Percentiles rank a stretch among this genome's conserved stretches.
phyloP scores from a whole-genome alignment of 2,888 invertebrate species.

The Acronicta leporina region DNA sequence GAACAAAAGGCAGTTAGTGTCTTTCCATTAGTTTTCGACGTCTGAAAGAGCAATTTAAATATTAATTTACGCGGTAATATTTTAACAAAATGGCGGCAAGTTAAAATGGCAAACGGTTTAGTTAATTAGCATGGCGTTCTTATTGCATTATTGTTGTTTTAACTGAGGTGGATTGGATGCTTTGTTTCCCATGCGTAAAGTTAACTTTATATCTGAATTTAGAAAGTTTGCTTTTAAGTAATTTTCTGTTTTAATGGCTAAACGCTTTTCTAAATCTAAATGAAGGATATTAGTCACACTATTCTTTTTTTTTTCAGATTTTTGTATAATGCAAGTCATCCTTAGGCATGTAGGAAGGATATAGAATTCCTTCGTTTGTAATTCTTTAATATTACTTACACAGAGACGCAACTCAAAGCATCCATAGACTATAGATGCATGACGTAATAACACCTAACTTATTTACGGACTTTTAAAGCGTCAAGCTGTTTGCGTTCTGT shows the following conservation, averaged over 20 bases:
- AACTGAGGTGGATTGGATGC: slow-evolving; percentile 52
- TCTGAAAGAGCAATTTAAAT: slow-evolving; percentile 82
- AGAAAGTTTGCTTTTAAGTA: slow-evolving; percentile 41
- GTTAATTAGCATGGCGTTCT: slow-evolving; percentile 76
- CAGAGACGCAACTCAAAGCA: background rate
- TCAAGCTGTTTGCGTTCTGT: no score
- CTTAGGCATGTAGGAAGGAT: background rate
- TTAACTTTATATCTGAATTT: slow-evolving; percentile 45
- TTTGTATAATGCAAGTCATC: slow-evolving; percentile 15
- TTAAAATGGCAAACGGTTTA: slow-evolving; percentile 60
- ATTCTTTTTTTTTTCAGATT: slow-evolving; percentile 11
- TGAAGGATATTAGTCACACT: slow-evolving; percentile 10
- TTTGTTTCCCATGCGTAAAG: slow-evolving; percentile 53
- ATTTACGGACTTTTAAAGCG: no score
- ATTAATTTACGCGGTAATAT: slow-evolving; percentile 80
- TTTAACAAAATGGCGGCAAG: slow-evolving; percentile 74
- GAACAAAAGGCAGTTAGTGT: slow-evolving; percentile 66
- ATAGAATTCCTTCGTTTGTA: no score
- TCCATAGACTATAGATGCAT: background rate
- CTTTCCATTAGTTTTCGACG: slow-evolving; percentile 78
- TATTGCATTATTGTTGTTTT: slow-evolving; percentile 69
- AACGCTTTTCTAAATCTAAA: slow-evolving; percentile 27
- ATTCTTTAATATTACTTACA: background rate
- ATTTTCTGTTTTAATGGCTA: slow-evolving; percentile 4
- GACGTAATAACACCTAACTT: no score